A percentile compares a stretch with the other conserved stretches of the same genome.
phyloP scores from a whole-genome alignment of 2,797 vertebrate species.

The Eidolon dupreanum region DNA sequence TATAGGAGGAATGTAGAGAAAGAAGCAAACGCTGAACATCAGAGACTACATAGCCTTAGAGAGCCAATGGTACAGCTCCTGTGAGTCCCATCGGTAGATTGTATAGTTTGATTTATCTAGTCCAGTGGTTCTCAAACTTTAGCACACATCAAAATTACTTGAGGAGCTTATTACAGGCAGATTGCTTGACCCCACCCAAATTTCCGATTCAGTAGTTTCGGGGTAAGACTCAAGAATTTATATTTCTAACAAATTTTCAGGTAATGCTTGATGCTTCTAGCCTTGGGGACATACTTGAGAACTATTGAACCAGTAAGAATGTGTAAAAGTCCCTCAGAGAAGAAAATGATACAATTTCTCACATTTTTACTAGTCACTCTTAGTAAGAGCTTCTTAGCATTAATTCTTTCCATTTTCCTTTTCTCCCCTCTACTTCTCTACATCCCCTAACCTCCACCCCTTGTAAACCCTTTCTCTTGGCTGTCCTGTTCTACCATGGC shows the following conservation, averaged over 20 bases:
- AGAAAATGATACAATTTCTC: neutral
- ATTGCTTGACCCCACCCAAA: neutral
- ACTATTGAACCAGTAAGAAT: neutral
- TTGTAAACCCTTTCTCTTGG: neutral
- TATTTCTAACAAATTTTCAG: neutral
- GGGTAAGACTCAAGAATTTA: neutral
- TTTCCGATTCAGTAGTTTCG: neutral
- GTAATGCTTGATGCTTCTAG: neutral
- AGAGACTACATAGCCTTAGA: neutral
- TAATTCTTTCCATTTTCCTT: neutral
- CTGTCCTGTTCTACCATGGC: neutral
- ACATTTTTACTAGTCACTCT: neutral
- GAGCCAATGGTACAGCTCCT: neutral
- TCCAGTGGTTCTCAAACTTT: neutral
- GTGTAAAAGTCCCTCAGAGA: neutral
- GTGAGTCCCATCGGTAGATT: neutral
- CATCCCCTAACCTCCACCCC: rapidly evolving
- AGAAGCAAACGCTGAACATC: neutral
- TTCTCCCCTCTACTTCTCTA: neutral
- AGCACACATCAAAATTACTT: neutral
- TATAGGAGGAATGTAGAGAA: neutral
- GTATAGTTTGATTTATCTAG: neutral
- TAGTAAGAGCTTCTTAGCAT: neutral
- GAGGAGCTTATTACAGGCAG: neutral
- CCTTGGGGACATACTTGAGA: neutral